Base-by-base conservation (phyloP, 2,888 invertebrate species). In the Noctuana brunneofusca region DNA sequence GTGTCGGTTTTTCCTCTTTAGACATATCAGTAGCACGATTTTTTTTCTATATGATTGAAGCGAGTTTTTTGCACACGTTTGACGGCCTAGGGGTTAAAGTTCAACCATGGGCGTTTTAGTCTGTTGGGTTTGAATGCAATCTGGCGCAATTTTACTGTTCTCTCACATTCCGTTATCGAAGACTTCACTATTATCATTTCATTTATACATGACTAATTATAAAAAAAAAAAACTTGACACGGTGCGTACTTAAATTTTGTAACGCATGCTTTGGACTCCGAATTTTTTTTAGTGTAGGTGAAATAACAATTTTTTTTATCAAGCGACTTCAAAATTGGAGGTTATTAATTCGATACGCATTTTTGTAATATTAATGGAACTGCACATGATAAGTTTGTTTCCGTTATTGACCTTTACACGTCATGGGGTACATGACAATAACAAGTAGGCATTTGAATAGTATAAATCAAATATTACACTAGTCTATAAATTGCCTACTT, bases 161-260 rank as follows among this genome's bases (percentile, higher is more conserved):
- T 71, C 62, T 69, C 73, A 80, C 81, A 81, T 81, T 81, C 80
- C 80, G 76, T 72, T 73, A 66, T 66, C 67, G 71, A 73, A 74
- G 71, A 68, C 70, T 70, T 69, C 64, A n/a, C 27, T 16, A n/a
- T 46, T 50, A 68, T 68, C 59, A 58, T 63, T 68, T 41, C 38
- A 38, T 49, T 55, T 22, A 18, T 8, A 27, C 14, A 48, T 38
- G 6, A 11, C 12, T 6, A 8, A 46, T 30, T 14, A 63, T 30
- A 4, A 38, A 38, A 43, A 30, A 30, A 30, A 11, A 2, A 30
- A 43, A 43, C 18, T 49, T 58, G 58, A 48, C 56, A 58, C 41
- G 65, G 68, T 69, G 71, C 67, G 78, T 79, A 79, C 78, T 77
- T 77, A 78, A 77, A 64, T 49, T 62, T n/a, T 24, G 18, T 22